phyloP scores from a whole-genome alignment of 2,888 invertebrate species.

The Galerucella pusilla region DNA sequence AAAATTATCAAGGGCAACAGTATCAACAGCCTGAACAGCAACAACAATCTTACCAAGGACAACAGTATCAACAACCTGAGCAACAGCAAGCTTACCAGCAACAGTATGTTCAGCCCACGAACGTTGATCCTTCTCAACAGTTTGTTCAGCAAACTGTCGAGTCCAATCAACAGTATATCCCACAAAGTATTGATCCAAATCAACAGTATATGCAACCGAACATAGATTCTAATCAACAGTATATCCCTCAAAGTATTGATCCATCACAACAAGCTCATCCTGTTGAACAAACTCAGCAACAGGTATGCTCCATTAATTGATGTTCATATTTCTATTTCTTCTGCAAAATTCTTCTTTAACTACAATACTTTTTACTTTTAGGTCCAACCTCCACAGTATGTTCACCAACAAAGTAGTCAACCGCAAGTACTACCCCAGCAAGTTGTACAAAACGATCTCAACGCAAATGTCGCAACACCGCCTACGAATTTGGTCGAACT shows the following conservation, averaged over 20 bases:
- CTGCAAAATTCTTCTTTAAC: not conserved
- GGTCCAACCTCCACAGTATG: constrained; percentile 37
- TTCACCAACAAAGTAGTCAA: constrained; percentile 60
- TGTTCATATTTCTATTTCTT: not conserved
- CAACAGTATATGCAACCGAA: constrained; percentile 67
- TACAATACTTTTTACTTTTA: constrained; percentile 37
- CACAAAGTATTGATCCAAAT: constrained; percentile 35
- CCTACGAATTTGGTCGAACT: constrained; percentile 61
- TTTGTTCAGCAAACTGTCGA: constrained; percentile 47
- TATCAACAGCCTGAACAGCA: constrained; percentile 39
- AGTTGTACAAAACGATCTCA: constrained; percentile 17
- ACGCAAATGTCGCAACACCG: constrained; percentile 44
- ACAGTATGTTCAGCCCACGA: constrained; percentile 47
- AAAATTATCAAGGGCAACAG: constrained; percentile 40
- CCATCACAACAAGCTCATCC: constrained; percentile 43
- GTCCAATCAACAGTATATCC: constrained; percentile 52
- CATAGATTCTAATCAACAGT: constrained; percentile 62
- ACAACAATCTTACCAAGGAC: constrained; percentile 49
- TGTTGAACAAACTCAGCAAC: constrained; percentile 54
- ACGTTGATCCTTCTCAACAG: constrained; percentile 39
- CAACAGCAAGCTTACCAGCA: constrained; percentile 43
- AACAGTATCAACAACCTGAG: not conserved
- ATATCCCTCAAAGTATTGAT: constrained; percentile 36
- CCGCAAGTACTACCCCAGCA: constrained; percentile 48
- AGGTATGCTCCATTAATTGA: constrained; percentile 28